Conservation (phyloP, 1,140 invertebrate genomes). For the Drosophila prosaltans region DNA sequence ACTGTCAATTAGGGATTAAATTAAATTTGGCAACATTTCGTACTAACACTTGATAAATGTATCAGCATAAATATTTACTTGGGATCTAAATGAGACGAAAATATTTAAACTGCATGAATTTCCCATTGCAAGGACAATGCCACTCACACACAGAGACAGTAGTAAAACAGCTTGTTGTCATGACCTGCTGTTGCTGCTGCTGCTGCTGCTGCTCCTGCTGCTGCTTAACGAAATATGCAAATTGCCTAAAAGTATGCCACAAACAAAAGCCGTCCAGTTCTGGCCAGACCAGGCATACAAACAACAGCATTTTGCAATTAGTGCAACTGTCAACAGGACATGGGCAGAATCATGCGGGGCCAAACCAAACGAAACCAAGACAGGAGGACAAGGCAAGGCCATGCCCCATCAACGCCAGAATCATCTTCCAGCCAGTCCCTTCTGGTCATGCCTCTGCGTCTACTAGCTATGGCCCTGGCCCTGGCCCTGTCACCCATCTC, state of each 20-base stretch:
- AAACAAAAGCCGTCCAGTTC: constrained; percentile 41
- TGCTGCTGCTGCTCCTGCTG: constrained; percentile 11
- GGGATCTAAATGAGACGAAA: background rate
- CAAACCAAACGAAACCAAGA: constrained; percentile 7
- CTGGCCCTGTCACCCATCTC: constrained; percentile 52
- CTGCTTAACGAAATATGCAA: constrained; percentile 79
- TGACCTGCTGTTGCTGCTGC: background rate
- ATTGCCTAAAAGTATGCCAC: constrained; percentile 70
- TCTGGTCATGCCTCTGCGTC: constrained; percentile 18
- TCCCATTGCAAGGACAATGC: background rate
- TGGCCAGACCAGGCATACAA: constrained; percentile 37
- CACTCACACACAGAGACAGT: background rate
- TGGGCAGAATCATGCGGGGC: constrained; percentile 13
- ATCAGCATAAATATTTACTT: constrained; percentile 8
- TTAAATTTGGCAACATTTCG: background rate
- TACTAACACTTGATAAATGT: background rate
- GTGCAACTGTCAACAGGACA: constrained; percentile 74
- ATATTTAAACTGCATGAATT: constrained; percentile 1
- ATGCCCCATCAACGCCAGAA: constrained; percentile 57
- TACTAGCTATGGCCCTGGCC: background rate
- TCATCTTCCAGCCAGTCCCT: constrained; percentile 38
- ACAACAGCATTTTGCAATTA: constrained; percentile 79
- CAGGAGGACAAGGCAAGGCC: constrained; percentile 49
- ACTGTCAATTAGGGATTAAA: too few relatives aligned
- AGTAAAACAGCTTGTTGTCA: background rate